Evolutionary conservation across 1,140 invertebrate genomes (phyloP), one percentile per base, ranked within the genome.

Genomic region (Drosophila murphyi): DNA sequence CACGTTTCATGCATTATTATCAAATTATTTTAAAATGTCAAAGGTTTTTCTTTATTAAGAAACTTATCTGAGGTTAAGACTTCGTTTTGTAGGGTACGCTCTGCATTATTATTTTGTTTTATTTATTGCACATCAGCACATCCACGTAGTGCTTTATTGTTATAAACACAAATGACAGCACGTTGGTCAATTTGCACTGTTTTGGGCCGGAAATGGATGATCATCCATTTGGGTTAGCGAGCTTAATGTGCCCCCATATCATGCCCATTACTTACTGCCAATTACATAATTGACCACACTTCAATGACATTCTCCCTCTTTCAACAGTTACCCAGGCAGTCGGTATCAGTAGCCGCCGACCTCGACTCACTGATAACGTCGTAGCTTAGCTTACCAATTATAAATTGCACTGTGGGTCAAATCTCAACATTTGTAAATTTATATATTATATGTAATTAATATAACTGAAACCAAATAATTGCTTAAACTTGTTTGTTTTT

Each of bases 261-360:
- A 43, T 31, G 32, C 35, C 32, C 51, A 31, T 34, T 35, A 48
- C 31, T 31, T 55, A 29, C 34, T 45, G 35, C 35, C 69, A 54
- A 78, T 87, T 87, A 88, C 81, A 70, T 76, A 88, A 87, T 87
- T 82, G 76, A 79, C 60, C 68, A 55, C 68, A 73, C 82, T 78
- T 70, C 50, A 78, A 62, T 81, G 76, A 65, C 68, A 37, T 37
- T 1, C 35, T 37, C 35, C 6, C 6, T 5, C 62, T 61, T 61
- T 32, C 20, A 48, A 48, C 32, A 20, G 20, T 48, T n/a, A 20
- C 37, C 12, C 4, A 35, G 10, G 35, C 35, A 39, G 28, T 61
- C 43, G 56, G 35, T 56, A 63, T 37, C 43, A 34, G 45, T 20
- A 20, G 60, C 43, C 31, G 29, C 6, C 12, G 35, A 2, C 34